Base-by-base conservation (phyloP, 2,888 invertebrate species). In the Tridacna gigas region DNA sequence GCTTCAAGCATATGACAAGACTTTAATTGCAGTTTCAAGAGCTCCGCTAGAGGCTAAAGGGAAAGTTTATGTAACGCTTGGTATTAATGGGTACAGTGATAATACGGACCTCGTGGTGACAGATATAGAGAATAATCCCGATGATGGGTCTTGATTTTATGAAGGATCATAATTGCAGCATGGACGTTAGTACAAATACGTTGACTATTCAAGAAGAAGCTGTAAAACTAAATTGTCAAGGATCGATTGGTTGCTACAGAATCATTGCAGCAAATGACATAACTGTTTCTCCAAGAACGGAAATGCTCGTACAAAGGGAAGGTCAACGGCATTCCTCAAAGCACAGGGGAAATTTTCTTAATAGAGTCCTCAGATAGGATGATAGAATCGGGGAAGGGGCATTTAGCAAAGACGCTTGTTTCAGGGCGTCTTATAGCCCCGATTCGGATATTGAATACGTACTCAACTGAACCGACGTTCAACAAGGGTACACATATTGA, bases 61-160 rank as follows among this genome's bases (percentile, higher is more conserved):
- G 15, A 74, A 60, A 60, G 25, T 60, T n/a, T 2, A 22, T 7
- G n/a, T 74, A 13, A 26, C 11, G 2, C 15, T 74, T 47, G 28
- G 47, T 11, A 28, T 74, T 18, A 11, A 74, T 60, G 74, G 74
- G 26, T 0, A 18, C 0, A 74, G 11, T 25, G 56, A 60, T 74
- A 37, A 37, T 37, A 51, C 25, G 3, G 76, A 75, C 9, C 69
- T 76, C 22, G 25, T 75, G 12, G 69, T 80, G 1, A 76, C 80
- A 26, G 80, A 80, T 51, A 63, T 80, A 22, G 75, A 76, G 15
- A 71, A 61, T 63, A 69, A 80, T 48, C 12, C n/a, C 76, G 22
- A 60, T 80, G 28, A 76, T 76, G 67, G 80, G 80, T 2, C 63
- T 76, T 26, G 80, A 80, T 37, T 80, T 77, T 51, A 67, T 80